phyloP scores from a whole-genome alignment of 2,888 invertebrate species.

The Megastigmus dorsalis region DNA sequence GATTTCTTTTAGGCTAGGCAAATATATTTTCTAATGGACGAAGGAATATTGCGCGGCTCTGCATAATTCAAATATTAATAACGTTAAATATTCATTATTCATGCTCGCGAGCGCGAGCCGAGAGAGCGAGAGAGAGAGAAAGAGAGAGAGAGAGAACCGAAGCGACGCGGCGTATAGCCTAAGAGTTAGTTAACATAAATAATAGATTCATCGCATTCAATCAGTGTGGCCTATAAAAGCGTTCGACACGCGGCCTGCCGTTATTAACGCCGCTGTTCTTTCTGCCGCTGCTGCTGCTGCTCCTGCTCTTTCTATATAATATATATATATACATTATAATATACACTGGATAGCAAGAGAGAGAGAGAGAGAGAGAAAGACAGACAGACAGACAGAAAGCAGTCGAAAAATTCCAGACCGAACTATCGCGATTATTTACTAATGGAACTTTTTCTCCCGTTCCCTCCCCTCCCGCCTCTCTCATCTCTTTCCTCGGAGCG shows the following conservation, averaged over 20 bases:
- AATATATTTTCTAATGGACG: slow-evolving; percentile 45
- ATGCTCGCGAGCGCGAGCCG: too few relatives aligned
- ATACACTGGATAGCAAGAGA: too few relatives aligned
- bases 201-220: slow-evolving; percentile 43
- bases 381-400: too few relatives aligned
- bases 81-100: slow-evolving; percentile 40
- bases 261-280: slow-evolving; percentile 33
- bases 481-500: slow-evolving; percentile 51
- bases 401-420: slow-evolving; percentile 27
- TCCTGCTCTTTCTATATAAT: too few relatives aligned
- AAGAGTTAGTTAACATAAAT: slow-evolving; percentile 48
- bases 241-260: slow-evolving; percentile 41
- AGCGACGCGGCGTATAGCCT: too few relatives aligned
- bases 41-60: slow-evolving; percentile 34
- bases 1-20: slow-evolving; percentile 43
- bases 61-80: slow-evolving; percentile 53
- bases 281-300: too few relatives aligned
- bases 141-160: too few relatives aligned
- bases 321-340: too few relatives aligned
- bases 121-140: too few relatives aligned
- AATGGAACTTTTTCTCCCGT: slow-evolving; percentile 34
- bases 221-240: slow-evolving; percentile 41
- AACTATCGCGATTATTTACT: slow-evolving; percentile 46
- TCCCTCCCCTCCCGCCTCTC: not conserved
- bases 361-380: too few relatives aligned